Percentiles rank a stretch among this genome's conserved stretches.
These are phyloP conservation scores for Nasonia vitripennis DNA, from an alignment of 1,140 invertebrate species.

Conservation along the genomic window DNA sequence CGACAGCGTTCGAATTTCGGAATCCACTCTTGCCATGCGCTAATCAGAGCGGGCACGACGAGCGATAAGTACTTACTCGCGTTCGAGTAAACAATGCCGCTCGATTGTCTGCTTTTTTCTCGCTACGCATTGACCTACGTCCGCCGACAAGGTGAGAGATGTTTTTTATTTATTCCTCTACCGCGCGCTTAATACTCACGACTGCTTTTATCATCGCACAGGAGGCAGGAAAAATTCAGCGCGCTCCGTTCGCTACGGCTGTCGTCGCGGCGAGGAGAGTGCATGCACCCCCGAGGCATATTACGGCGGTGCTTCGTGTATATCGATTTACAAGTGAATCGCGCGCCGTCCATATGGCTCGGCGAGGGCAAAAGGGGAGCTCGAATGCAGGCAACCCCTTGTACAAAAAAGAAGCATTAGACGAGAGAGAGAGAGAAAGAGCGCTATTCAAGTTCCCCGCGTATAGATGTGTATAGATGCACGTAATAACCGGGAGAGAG, in stretches of 20 bases:
- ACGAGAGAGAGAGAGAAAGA: not conserved
- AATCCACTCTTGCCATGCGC: not conserved
- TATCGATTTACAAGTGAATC: not conserved
- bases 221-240: not conserved
- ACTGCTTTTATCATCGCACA: too few species aligned
- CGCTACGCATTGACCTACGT: not conserved
- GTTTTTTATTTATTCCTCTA: not conserved
- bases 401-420: not conserved
- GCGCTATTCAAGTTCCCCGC: not conserved
- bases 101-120: not conserved
- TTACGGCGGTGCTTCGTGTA: not conserved
- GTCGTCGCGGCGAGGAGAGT: not conserved
- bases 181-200: too few species aligned
- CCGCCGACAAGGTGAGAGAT: not conserved
- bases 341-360: not conserved
- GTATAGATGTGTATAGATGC: not conserved
- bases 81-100: not conserved
- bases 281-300: not conserved
- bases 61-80: not conserved
- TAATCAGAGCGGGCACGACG: not conserved
- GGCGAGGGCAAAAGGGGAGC: constrained; percentile 2
- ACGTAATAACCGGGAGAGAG: not conserved
- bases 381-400: not conserved
- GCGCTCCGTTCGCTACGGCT: not conserved
- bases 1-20: not conserved